Conservation (phyloP, 2,113 vertebrate genomes). For the Macquaria ambigua region DNA sequence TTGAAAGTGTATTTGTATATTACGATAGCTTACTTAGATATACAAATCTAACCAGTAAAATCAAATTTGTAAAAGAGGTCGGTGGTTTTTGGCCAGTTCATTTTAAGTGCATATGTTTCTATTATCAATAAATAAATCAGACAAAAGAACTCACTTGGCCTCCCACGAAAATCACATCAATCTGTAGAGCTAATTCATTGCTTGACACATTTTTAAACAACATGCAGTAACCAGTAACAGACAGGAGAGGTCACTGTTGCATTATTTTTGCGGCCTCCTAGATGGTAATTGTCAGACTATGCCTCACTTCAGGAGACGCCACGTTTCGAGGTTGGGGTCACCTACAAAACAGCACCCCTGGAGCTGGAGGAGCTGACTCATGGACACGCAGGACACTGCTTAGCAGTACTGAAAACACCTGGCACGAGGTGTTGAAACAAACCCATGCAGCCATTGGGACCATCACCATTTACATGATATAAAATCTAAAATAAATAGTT, state of each 20-base stretch:
- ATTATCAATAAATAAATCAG: background rate
- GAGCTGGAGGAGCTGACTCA: slow-evolving; percentile 53
- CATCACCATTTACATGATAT: background rate
- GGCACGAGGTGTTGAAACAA: slow-evolving; percentile 45
- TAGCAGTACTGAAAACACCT: slow-evolving; percentile 20
- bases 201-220: background rate
- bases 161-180: background rate
- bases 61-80: background rate
- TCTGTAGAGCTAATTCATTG: background rate
- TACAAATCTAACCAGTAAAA: background rate
- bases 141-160: background rate
- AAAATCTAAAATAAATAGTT: slow-evolving; percentile 2
- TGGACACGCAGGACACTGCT: slow-evolving; percentile 27
- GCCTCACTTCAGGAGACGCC: slow-evolving; percentile 9
- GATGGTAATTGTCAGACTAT: background rate
- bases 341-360: slow-evolving; percentile 36
- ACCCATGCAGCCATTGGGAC: slow-evolving; percentile 4
- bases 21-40: background rate
- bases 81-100: background rate
- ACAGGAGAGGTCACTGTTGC: slow-evolving; percentile 56
- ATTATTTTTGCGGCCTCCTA: background rate
- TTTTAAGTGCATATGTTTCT: background rate
- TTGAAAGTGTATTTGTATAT: background rate
- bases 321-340: slow-evolving; percentile 55
- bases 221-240: slow-evolving; percentile 13